Conservation (phyloP, 2,888 invertebrate species). For the Aspidiotus rigidus region DNA sequence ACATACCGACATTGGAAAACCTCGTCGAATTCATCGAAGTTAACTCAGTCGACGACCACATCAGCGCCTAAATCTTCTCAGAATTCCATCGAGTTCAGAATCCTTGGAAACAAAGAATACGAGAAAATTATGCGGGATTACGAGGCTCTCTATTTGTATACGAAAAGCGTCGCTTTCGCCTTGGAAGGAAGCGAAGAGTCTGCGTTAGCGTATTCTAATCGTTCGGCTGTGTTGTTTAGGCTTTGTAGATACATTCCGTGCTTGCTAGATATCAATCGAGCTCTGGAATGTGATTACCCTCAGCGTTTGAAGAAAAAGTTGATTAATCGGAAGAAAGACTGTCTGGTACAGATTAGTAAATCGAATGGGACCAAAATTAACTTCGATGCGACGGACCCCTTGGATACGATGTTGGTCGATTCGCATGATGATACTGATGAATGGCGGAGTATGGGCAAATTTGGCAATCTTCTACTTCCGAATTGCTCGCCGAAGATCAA, state of each 20-base stretch:
- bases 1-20: too few relatives aligned
- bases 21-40: too few relatives aligned
- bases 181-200: conserved; percentile 49
- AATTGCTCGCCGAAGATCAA: conserved; percentile 57
- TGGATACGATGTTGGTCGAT: too few relatives aligned
- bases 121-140: conserved; percentile 40
- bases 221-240: conserved; percentile 57
- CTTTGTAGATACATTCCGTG: conserved; percentile 55
- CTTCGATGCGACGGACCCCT: conserved; percentile 3
- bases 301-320: conserved; percentile 55
- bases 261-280: conserved; percentile 53
- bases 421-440: too few relatives aligned
- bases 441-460: neutral
- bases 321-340: conserved; percentile 46
- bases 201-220: conserved; percentile 56
- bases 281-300: conserved; percentile 55
- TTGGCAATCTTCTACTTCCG: conserved; percentile 44
- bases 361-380: neutral
- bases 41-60: too few relatives aligned
- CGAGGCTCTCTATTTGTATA: conserved; percentile 52
- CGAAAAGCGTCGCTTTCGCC: conserved; percentile 54
- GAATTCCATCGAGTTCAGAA: too few relatives aligned
- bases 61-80: too few relatives aligned
- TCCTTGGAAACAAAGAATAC: too few relatives aligned
- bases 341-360: conserved; percentile 2